phyloP scores from a whole-genome alignment of 1,140 invertebrate genomes.

The Heliconius hermathena region DNA sequence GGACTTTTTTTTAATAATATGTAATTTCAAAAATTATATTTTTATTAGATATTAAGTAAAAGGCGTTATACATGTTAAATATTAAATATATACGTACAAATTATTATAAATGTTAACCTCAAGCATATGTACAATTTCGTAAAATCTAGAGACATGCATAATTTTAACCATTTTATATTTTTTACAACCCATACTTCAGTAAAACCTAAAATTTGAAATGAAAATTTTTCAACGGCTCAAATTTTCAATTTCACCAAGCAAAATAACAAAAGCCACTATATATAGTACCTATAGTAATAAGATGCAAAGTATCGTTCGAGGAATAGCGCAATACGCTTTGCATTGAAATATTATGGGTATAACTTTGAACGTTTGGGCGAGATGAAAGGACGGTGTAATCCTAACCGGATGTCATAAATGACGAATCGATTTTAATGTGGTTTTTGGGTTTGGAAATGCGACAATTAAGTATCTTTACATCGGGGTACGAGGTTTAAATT shows the following conservation, averaged over 20 bases:
- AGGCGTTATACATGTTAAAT: no score
- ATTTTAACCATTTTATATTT: neutral
- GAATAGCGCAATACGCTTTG: conserved; percentile 16
- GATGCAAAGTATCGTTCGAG: conserved; percentile 14
- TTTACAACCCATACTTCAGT: neutral
- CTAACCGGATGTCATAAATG: neutral
- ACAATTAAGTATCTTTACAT: neutral
- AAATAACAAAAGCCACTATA: conserved; percentile 10
- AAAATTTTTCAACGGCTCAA: neutral
- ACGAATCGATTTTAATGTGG: neutral
- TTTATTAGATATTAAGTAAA: no score
- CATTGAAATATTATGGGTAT: conserved; percentile 14
- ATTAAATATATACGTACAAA: no score
- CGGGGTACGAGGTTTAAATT: neutral
- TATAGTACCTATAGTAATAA: neutral
- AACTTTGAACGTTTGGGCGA: conserved; percentile 7
- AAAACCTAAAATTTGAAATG: conserved; percentile 5
- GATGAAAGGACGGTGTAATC: conserved; percentile 3
- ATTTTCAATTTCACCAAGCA: conserved; percentile 13
- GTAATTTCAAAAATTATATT: no score
- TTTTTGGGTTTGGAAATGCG: neutral
- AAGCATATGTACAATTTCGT: neutral
- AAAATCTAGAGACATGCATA: neutral
- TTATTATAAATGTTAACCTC: no score
- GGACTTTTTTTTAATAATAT: no score